Conservation (phyloP, 2,888 invertebrate species). For the Empis stercorea region DNA sequence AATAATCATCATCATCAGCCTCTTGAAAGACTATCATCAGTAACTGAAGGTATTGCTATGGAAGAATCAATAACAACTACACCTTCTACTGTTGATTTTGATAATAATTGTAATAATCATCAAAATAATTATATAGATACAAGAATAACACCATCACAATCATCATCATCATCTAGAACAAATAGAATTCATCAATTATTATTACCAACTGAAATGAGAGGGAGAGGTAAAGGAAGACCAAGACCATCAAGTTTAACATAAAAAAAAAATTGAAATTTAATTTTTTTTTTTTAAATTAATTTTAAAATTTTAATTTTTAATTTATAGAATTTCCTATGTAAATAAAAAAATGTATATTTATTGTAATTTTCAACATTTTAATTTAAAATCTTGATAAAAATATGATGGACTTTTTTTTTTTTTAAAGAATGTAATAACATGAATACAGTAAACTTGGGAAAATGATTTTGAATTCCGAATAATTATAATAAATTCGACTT, state of each 20-base stretch:
- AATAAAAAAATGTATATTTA: neutral
- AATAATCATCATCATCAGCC: slow-evolving; percentile 5
- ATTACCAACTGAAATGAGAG: neutral
- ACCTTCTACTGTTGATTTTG: slow-evolving; percentile 4
- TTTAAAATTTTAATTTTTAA: neutral
- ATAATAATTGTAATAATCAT: neutral
- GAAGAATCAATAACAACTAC: slow-evolving; percentile 5
- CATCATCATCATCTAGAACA: neutral
- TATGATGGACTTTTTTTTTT: too few species aligned
- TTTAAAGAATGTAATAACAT: too few species aligned
- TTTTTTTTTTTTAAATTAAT: neutral
- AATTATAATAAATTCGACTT: too few species aligned
- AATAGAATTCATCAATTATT: too few species aligned
- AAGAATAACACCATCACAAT: neutral
- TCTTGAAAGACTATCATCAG: slow-evolving; percentile 5
- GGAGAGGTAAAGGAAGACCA: neutral
- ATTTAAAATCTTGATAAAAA: too few species aligned
- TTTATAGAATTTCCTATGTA: neutral
- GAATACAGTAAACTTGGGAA: too few species aligned
- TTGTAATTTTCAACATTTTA: neutral
- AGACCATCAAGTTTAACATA: neutral
- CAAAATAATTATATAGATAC: neutral
- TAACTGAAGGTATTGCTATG: slow-evolving; percentile 6
- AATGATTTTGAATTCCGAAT: too few species aligned
- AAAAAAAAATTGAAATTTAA: neutral